A percentile compares a stretch with the other conserved stretches of the same genome.
phyloP scores from a whole-genome alignment of 2,113 vertebrate genomes.

The Raja brachyura region DNA sequence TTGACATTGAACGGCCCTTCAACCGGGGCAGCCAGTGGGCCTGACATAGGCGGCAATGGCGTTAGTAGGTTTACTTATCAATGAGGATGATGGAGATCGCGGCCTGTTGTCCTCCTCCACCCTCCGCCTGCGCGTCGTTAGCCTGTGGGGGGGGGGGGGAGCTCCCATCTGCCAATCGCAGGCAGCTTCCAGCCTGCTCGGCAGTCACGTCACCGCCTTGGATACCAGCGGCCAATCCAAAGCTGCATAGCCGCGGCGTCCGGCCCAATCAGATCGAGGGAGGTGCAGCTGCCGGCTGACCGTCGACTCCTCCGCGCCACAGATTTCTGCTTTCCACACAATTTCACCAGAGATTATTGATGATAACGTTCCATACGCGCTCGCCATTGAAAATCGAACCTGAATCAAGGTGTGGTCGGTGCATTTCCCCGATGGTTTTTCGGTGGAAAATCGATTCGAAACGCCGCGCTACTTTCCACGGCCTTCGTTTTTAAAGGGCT shows the following conservation, averaged over 20 bases:
- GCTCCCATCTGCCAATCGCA: background rate
- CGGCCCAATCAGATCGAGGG: background rate
- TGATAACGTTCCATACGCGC: background rate
- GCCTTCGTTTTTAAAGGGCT: slow-evolving; percentile 11
- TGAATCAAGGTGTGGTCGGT: too few species aligned
- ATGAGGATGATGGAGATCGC: background rate
- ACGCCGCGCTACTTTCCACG: background rate
- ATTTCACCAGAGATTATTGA: background rate
- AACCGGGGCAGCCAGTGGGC: background rate
- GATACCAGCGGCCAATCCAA: background rate
- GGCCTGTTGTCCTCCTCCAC: too few species aligned
- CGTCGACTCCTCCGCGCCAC: background rate
- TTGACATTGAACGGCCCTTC: slow-evolving; percentile 20
- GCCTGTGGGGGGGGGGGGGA: too few species aligned
- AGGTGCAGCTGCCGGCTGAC: background rate
- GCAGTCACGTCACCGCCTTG: background rate
- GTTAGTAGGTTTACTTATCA: too few species aligned
- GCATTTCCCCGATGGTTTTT: background rate
- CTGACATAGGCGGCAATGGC: background rate
- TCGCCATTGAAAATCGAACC: background rate
- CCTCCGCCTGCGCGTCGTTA: too few species aligned
- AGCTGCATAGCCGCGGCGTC: background rate
- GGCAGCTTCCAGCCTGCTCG: background rate
- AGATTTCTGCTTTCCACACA: background rate
- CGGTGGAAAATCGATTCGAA: background rate